phyloP scores from a whole-genome alignment of 2,797 vertebrate species.

The Cryptoprocta ferox region DNA sequence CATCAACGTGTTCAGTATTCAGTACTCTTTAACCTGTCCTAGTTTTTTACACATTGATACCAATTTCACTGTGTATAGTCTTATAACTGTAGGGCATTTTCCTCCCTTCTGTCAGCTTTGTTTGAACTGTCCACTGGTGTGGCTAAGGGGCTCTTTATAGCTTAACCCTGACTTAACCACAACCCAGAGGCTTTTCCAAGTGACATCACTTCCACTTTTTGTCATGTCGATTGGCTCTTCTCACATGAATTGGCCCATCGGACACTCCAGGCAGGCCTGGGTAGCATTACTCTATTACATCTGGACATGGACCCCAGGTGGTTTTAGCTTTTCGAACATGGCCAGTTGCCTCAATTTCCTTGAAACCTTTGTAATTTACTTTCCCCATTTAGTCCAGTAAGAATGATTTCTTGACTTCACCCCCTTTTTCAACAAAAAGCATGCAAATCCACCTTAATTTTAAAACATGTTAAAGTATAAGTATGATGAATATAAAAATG shows the following conservation, averaged over 20 bases:
- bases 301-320: background rate
- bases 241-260: background rate
- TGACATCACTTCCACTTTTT: background rate
- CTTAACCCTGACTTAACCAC: background rate
- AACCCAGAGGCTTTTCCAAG: background rate
- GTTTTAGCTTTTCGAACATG: background rate
- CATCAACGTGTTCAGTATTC: background rate
- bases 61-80: background rate
- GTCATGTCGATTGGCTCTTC: background rate
- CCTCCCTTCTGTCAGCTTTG: background rate
- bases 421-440: background rate
- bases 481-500: conserved; percentile 40
- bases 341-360: background rate
- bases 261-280: rapidly evolving
- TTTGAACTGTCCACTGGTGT: background rate
- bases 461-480: conserved; percentile 51
- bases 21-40: background rate
- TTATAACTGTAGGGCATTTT: background rate
- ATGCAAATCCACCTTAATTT: conserved; percentile 22
- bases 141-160: background rate
- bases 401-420: conserved; percentile 14
- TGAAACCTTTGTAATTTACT: background rate
- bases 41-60: background rate
- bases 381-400: background rate
- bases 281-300: no score